Evolutionary conservation across 2,797 vertebrate genomes (phyloP).

Genomic region (Epinephelus malabaricus): DNA sequence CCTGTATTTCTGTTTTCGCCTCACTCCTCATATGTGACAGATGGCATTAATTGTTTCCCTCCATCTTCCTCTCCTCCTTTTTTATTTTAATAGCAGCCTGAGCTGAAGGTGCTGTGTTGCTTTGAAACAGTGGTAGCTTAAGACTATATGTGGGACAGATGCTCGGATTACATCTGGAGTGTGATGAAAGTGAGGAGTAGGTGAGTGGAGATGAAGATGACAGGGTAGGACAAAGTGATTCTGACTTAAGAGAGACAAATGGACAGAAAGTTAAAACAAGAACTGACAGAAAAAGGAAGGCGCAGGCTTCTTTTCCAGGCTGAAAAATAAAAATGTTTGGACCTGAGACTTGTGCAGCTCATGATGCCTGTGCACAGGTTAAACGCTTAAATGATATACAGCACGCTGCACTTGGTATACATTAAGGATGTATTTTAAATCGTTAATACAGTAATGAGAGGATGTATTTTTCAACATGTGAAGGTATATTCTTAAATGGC

Average conservation of each 20-base stretch:
- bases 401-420: background rate
- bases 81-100: constrained; percentile 21
- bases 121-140: constrained; percentile 19
- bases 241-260: background rate
- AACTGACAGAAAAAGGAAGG: background rate
- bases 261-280: background rate
- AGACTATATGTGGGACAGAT: constrained; percentile 41
- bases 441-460: too few species aligned
- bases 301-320: background rate
- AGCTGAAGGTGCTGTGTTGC: constrained; percentile 25
- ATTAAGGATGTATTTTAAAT: background rate
- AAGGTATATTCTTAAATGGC: background rate
- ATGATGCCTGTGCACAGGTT: background rate
- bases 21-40: constrained; percentile 31
- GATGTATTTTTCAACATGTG: background rate
- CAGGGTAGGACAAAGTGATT: background rate
- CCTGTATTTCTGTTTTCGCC: background rate
- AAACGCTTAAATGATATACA: background rate
- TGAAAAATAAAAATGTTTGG: background rate
- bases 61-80: background rate
- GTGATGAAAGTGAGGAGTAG: constrained; percentile 15
- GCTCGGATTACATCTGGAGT: constrained; percentile 16
- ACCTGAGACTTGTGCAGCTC: background rate
- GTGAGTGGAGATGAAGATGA: constrained; percentile 1
- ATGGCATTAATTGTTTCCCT: constrained; percentile 4